These are phyloP conservation scores for Tapera naevia DNA, from an alignment of 2,797 vertebrate species.

Conservation along the genomic window DNA sequence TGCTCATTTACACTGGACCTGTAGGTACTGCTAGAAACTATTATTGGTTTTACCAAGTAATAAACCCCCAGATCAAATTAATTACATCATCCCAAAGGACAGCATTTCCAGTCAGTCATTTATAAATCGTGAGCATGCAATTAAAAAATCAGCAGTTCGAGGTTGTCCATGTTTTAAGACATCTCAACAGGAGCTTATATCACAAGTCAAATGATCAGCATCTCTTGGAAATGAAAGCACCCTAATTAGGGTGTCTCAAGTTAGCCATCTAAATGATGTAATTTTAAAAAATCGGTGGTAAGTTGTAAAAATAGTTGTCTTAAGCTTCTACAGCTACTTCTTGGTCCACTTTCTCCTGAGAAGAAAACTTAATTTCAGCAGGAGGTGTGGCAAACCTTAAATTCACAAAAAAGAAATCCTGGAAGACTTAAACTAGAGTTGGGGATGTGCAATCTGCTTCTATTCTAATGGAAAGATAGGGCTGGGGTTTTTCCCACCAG, in stretches of 20 bases:
- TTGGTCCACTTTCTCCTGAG: not conserved
- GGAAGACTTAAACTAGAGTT: not conserved
- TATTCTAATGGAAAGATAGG: not conserved
- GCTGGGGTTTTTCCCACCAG: fast-evolving
- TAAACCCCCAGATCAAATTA: not conserved
- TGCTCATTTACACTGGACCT: not conserved
- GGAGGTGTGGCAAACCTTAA: not conserved
- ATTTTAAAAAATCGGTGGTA: not conserved
- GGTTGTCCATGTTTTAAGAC: not conserved
- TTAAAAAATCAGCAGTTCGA: not conserved
- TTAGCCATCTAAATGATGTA: not conserved
- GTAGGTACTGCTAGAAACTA: not conserved
- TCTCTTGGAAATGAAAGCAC: not conserved
- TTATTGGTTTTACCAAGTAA: not conserved
- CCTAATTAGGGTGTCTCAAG: not conserved
- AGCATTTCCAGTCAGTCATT: not conserved
- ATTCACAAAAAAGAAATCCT: not conserved
- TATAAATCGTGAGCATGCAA: not conserved
- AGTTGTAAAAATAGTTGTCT: not conserved
- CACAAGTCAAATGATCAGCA: not conserved
- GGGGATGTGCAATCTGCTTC: not conserved
- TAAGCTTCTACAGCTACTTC: not conserved
- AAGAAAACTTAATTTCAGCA: not conserved
- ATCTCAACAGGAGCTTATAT: not conserved
- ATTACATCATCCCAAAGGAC: not conserved